Base-by-base conservation (phyloP, 2,113 vertebrate genomes). In the Cheirogaleus medius region DNA sequence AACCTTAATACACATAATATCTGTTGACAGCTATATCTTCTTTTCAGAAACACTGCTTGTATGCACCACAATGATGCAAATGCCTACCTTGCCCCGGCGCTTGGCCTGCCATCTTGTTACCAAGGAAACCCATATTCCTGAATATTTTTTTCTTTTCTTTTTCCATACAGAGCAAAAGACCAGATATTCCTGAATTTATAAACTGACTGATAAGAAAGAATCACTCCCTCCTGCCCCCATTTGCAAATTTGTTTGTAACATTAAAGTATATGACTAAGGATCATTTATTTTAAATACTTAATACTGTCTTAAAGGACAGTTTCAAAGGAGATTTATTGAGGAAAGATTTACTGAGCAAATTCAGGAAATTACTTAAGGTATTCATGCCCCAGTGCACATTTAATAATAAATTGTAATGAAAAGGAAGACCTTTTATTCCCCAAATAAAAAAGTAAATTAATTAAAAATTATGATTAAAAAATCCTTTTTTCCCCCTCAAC, bases 341-440 rank as follows among this genome's bases (percentile, higher is more conserved):
- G 54, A 81, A 94, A 88, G 29, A 84, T 93, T 93, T 64, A 63
- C 54, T 81, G 29, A 81, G 66, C 37, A 90, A 69, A 93, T 83
- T 94, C 78, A 97, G 84, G 37, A 95, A 97, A 68, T 34, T 11
- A 13, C 66, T 90, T 95, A 90, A n/a, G 49, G 8, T 86, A 52
- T 90, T 77, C 13, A 66, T 82, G 27, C 27, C 60, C 76, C 20
- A 74, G 69, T 76, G 42, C 60, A 85, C 20, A 88, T 63, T 60
- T 58, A 90, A 74, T 63, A 76, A 81, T 49, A 77, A 69, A 80
- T 34, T 64, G 2, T 76, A 20, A 92, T 81, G 81, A 32, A 92
- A 88, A 95, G 29, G 27, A 54, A 78, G 39, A 58, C 37, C 20
- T 27, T 37, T 90, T 39, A 78, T 64, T 49, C 21, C 42, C 56